Evolutionary conservation across 1,140 invertebrate genomes (phyloP), one percentile per base, ranked within the genome.

Genomic region (Bombus difficillimus): DNA sequence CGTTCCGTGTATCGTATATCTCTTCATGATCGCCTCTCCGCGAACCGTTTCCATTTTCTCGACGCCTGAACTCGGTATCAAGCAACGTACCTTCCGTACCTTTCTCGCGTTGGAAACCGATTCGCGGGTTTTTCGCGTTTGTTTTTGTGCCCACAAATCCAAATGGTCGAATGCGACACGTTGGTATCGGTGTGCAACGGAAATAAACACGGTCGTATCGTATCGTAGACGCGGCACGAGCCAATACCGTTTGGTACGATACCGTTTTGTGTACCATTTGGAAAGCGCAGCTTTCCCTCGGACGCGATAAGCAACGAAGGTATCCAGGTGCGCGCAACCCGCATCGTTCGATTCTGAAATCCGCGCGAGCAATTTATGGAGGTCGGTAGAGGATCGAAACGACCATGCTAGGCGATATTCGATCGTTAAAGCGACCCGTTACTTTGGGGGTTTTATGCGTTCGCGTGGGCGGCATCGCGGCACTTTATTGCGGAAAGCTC

Each of bases 291-390:
- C 10, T 62, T 62, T n/a, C 28, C 4, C 59, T 28, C 28, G 59
- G 28, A 62, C 59, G 43, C 74, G 74, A 69, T 47, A 28, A 69
- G 43, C 47, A 64, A 77, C 34, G 53, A 71, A 86, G 76, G 72
- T 81, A 34, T 77, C 32, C 32, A 76, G 43, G 74, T 68, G 66
- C 66, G 15, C 15, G 15, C 15, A 5, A 5, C 15, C 64, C 34
- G 34, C 18, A n/a, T 62, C 59, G 59, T 68, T 34, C 18, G 66
- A 68, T 68, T 37, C 18, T 37, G 22, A 68, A 68, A 68, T 68
- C 34, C 64, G 64, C 64, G 2, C 5, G 9, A 37, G 43, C 22
- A 28, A 69, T 80, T 80, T 80, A 53, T 59, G 37, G 68, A 8
- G 37, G 37, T 0, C 25, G 41, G 15, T 47, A 15, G 39, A 62